Percentiles rank a stretch among this genome's conserved stretches.
phyloP scores from a whole-genome alignment of 2,113 vertebrate genomes.

The Thunnus thynnus region DNA sequence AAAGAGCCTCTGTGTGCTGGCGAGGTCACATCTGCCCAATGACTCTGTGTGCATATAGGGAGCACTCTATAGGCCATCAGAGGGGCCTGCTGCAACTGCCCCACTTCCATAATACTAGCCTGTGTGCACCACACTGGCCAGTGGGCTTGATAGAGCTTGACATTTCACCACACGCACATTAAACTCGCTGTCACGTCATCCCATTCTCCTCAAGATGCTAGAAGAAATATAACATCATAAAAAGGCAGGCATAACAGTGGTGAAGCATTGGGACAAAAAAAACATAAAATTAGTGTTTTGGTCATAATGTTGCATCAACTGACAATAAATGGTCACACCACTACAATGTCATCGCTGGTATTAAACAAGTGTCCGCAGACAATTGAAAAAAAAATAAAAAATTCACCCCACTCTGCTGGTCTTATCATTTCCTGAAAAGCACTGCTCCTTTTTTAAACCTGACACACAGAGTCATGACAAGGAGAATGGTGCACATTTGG shows the following conservation, averaged over 20 bases:
- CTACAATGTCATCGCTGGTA: slow-evolving; percentile 50
- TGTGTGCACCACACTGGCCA: slow-evolving; percentile 69
- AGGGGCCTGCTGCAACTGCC: slow-evolving; percentile 76
- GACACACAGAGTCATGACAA: slow-evolving; percentile 39
- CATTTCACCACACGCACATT: slow-evolving; percentile 66
- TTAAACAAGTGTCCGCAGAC: slow-evolving; percentile 36
- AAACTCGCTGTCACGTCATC: slow-evolving; percentile 59
- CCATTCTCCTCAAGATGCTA: slow-evolving; percentile 24
- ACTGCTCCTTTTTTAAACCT: slow-evolving; percentile 56
- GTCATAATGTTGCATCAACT: slow-evolving; percentile 32
- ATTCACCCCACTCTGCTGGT: slow-evolving; percentile 47
- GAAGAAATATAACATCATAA: slow-evolving; percentile 43
- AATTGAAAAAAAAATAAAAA: slow-evolving; percentile 54
- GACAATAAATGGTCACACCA: slow-evolving; percentile 44
- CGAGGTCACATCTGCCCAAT: slow-evolving; percentile 86
- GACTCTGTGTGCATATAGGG: slow-evolving; percentile 81
- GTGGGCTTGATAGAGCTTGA: slow-evolving; percentile 66
- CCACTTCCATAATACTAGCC: slow-evolving; percentile 76
- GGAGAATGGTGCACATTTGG: slow-evolving; percentile 52
- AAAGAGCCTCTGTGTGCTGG: slow-evolving; percentile 86
- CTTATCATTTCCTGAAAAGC: slow-evolving; percentile 66
- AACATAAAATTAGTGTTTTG: slow-evolving; percentile 34
- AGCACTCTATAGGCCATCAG: slow-evolving; percentile 78
- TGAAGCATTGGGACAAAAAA: slow-evolving; percentile 8
- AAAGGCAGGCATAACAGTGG: not conserved